Evolutionary conservation across 1,140 invertebrate genomes (phyloP).

Genomic region (Leptinotarsa defecta): DNA sequence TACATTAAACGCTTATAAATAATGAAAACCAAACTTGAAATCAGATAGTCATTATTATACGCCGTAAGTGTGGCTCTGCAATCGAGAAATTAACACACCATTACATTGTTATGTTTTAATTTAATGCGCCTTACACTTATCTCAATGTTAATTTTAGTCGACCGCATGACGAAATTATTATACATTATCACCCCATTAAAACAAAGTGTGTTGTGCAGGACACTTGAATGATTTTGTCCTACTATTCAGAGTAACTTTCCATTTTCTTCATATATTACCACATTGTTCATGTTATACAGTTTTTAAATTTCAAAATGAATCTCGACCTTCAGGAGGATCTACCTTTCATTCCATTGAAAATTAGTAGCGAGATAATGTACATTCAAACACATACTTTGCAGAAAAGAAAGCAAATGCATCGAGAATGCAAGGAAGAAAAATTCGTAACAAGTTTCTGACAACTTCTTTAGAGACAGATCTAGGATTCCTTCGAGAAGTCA

Average conservation of each 20-base stretch:
- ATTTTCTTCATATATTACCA: not conserved
- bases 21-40: conserved; percentile 7
- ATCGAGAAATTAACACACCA: conserved; percentile 5
- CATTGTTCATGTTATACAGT: too few relatives aligned
- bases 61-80: not conserved
- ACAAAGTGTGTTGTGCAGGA: not conserved
- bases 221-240: not conserved
- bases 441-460: too few relatives aligned
- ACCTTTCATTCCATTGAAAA: too few relatives aligned
- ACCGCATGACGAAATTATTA: not conserved
- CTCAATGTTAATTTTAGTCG: conserved; percentile 1
- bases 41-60: conserved; percentile 13
- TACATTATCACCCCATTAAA: conserved; percentile 3
- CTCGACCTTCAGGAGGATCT: too few relatives aligned
- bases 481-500: too few relatives aligned
- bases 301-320: too few relatives aligned
- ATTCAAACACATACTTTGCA: too few relatives aligned
- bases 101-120: conserved; percentile 9
- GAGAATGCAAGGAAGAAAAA: too few relatives aligned
- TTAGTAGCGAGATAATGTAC: too few relatives aligned
- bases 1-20: conserved; percentile 9
- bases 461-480: too few relatives aligned
- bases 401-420: too few relatives aligned
- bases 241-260: not conserved
- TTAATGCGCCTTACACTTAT: conserved; percentile 2